Evolutionary conservation across 2,888 invertebrate species (phyloP).

Genomic region (Azorinus chamasolen): DNA sequence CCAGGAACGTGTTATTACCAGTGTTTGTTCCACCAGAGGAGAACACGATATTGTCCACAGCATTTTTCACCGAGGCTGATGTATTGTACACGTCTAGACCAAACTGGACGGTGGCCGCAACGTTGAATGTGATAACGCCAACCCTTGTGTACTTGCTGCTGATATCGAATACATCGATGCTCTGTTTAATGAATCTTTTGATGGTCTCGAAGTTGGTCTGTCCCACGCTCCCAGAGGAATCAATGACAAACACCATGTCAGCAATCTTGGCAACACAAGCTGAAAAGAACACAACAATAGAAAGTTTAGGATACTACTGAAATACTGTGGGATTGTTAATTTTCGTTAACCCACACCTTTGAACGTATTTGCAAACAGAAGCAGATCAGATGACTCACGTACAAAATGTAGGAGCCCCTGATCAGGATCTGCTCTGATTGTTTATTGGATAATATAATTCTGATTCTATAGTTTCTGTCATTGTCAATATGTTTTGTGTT

Average conservation of each 20-base stretch:
- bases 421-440: no score
- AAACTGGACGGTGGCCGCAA: constrained; percentile 32
- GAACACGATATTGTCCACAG: constrained; percentile 38
- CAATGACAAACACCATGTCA: constrained; percentile 57
- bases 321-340: no score
- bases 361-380: no score
- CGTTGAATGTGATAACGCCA: constrained; percentile 55
- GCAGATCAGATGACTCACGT: no score
- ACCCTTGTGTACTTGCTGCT: constrained; percentile 38
- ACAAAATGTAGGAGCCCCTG: no score
- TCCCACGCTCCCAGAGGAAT: constrained; percentile 61
- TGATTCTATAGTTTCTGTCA: no score
- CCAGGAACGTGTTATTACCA: no score
- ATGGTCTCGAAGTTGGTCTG: constrained; percentile 41
- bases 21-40: constrained; percentile 55
- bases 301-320: neutral
- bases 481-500: no score
- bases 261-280: constrained; percentile 56
- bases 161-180: constrained; percentile 50
- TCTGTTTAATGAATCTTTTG: constrained; percentile 48
- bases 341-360: no score
- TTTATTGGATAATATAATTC: no score
- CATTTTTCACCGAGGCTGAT: constrained; percentile 13
- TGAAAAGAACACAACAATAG: constrained; percentile 24
- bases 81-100: constrained; percentile 40